phyloP scores from a whole-genome alignment of 2,888 invertebrate genomes.

The Branchinecta sandiegonensis region DNA sequence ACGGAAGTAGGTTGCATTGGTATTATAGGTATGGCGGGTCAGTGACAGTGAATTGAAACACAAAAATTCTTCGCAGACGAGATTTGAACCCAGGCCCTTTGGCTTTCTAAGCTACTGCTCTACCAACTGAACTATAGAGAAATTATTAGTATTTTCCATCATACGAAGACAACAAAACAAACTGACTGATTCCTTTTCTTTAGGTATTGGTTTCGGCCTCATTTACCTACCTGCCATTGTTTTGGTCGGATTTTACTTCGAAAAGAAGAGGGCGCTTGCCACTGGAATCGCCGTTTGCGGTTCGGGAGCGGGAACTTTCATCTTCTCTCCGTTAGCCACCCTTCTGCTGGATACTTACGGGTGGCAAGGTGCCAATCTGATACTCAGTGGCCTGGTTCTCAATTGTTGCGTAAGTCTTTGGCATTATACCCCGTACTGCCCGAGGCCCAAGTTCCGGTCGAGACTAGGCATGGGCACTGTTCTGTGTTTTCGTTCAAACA shows the following conservation, averaged over 20 bases:
- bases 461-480: too few relatives aligned
- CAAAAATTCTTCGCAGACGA: too few relatives aligned
- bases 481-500: too few relatives aligned
- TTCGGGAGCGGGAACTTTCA: slow-evolving; percentile 80
- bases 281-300: slow-evolving; percentile 51
- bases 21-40: too few relatives aligned
- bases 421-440: too few relatives aligned
- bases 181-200: slow-evolving; percentile 28
- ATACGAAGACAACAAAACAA: background rate
- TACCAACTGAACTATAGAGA: too few relatives aligned
- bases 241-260: slow-evolving; percentile 93
- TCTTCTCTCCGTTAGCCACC: slow-evolving; percentile 80
- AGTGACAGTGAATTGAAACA: too few relatives aligned
- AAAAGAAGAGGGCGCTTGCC: slow-evolving; percentile 81
- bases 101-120: too few relatives aligned
- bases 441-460: too few relatives aligned
- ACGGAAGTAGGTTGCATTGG: too few relatives aligned
- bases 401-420: slow-evolving; percentile 58
- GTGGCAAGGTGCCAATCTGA: slow-evolving; percentile 80
- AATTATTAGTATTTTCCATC: background rate
- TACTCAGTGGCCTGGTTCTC: slow-evolving; percentile 79
- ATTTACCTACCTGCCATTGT: slow-evolving; percentile 93
- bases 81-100: too few relatives aligned
- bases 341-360: slow-evolving; percentile 58
- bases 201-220: slow-evolving; percentile 81